Evolutionary conservation across 2,797 vertebrate genomes (phyloP).

Genomic region (Yasuhikotakia modesta): DNA sequence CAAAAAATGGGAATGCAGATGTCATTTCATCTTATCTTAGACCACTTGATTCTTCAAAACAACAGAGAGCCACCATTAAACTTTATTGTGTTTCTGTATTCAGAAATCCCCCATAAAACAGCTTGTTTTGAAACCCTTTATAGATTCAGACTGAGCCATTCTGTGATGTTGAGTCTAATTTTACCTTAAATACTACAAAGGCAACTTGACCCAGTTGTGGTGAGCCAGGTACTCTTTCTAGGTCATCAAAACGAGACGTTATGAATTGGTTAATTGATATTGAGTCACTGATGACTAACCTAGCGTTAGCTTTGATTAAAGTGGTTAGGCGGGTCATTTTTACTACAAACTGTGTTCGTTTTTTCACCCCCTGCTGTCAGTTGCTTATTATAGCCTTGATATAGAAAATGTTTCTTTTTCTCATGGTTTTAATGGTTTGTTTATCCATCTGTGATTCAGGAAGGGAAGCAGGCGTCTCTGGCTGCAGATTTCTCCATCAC

Average conservation of each 20-base stretch:
- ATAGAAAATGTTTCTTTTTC: neutral
- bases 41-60: neutral
- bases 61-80: neutral
- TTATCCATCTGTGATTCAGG: conserved; percentile 74
- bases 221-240: conserved; percentile 39
- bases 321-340: conserved; percentile 44
- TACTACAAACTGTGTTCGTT: conserved; percentile 29
- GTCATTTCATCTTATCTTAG: neutral
- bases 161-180: conserved; percentile 47
- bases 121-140: conserved; percentile 13
- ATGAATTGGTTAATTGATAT: conserved; percentile 48
- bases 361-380: conserved; percentile 2
- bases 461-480: conserved; percentile 95
- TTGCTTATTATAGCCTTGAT: conserved; percentile 22
- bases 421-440: neutral
- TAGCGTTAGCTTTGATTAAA: conserved; percentile 35
- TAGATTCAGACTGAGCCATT: conserved; percentile 29
- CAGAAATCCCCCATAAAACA: conserved; percentile 1
- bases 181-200: conserved; percentile 30
- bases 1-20: neutral
- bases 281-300: conserved; percentile 54
- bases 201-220: conserved; percentile 42
- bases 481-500: conserved; percentile 97
- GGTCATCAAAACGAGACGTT: conserved; percentile 52
- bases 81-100: neutral